These are phyloP conservation scores for Ploceus nigricollis DNA, from an alignment of 2,113 vertebrate species.

Conservation along the genomic window DNA sequence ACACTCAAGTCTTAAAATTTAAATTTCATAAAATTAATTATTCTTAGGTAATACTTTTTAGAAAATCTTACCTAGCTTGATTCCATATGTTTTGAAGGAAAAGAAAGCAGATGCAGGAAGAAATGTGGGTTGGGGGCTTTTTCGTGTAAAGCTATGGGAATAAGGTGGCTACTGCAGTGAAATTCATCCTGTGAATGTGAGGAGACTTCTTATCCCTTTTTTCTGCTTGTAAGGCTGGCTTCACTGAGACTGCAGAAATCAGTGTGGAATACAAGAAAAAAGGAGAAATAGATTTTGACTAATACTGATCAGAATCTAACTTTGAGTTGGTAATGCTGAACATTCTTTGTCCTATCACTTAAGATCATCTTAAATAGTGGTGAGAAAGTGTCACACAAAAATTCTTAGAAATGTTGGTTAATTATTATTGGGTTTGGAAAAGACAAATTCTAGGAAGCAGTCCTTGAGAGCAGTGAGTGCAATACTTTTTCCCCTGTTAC, in stretches of 20 bases:
- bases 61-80: neutral
- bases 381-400: neutral
- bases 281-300: neutral
- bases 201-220: neutral
- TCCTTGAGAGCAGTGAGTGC: neutral
- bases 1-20: neutral
- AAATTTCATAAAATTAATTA: neutral
- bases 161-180: neutral
- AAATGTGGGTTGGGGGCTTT: rapidly evolving
- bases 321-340: neutral
- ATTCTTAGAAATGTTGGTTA: neutral
- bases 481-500: neutral
- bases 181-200: neutral
- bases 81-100: neutral
- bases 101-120: neutral
- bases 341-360: neutral
- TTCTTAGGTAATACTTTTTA: neutral
- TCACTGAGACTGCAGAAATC: neutral
- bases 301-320: neutral
- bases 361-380: neutral
- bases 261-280: neutral
- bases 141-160: neutral
- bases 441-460: neutral
- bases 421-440: neutral
- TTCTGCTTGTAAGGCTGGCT: neutral